These are phyloP conservation scores for Phrynosoma platyrhinos DNA, from an alignment of 2,113 vertebrate genomes.

Conservation along the genomic window DNA sequence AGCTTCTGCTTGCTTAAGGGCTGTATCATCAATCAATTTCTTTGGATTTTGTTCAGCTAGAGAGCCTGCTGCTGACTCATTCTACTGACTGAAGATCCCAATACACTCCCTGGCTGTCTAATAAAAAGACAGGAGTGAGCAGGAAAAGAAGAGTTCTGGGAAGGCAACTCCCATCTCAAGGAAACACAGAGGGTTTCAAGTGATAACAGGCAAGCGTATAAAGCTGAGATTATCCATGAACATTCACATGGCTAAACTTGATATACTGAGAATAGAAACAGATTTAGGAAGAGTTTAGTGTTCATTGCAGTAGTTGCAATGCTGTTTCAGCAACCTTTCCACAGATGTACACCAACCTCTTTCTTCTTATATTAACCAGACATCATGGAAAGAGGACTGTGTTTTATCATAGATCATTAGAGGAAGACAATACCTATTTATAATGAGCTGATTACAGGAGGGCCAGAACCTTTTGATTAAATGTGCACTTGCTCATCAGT, in stretches of 20 bases:
- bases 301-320: not conserved
- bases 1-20: conserved; percentile 52
- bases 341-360: not conserved
- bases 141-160: not conserved
- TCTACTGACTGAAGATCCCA: conserved; percentile 1
- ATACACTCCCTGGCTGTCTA: conserved; percentile 28
- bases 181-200: not conserved
- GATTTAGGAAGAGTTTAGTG: not conserved
- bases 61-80: conserved; percentile 8
- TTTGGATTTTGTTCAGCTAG: conserved; percentile 29
- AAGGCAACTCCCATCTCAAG: not conserved
- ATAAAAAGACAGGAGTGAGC: conserved; percentile 23
- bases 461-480: not conserved
- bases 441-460: not conserved
- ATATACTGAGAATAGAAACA: not conserved
- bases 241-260: not conserved
- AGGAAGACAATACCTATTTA: not conserved
- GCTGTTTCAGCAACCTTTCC: not conserved
- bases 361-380: not conserved
- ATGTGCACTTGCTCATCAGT: not conserved
- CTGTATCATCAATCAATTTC: conserved; percentile 40
- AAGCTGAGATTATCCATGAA: not conserved
- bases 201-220: not conserved
- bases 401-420: not conserved
- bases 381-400: not conserved